Percentiles rank a stretch among this genome's conserved stretches.
Conservation (phyloP, 92 coral and sea anemone genomes). For the Palythoa grandiflora region DNA sequence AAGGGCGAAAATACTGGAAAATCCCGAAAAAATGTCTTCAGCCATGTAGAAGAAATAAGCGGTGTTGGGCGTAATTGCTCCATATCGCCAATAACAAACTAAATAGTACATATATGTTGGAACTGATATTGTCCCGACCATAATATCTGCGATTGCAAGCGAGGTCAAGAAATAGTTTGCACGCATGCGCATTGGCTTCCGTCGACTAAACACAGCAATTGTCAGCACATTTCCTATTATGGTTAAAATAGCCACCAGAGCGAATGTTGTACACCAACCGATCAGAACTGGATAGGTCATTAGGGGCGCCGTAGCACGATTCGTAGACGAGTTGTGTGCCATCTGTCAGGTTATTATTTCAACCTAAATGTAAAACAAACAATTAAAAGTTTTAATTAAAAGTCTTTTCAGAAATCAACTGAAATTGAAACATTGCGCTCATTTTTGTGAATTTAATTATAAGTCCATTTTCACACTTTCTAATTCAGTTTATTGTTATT, state of each 20-base stretch:
- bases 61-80: neutral
- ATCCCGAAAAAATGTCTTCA: slow-evolving; percentile 82
- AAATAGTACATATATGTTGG: slow-evolving; percentile 76
- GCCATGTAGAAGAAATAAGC: slow-evolving; percentile 69
- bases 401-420: neutral
- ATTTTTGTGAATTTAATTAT: neutral
- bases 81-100: slow-evolving; percentile 73
- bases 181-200: slow-evolving; percentile 75
- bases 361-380: slow-evolving; percentile 11
- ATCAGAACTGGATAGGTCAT: slow-evolving; percentile 64
- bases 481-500: neutral
- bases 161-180: slow-evolving; percentile 81
- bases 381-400: neutral
- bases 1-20: slow-evolving; percentile 79
- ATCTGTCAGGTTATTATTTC: slow-evolving; percentile 1
- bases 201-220: slow-evolving; percentile 81
- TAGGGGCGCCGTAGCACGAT: neutral
- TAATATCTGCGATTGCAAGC: slow-evolving; percentile 78
- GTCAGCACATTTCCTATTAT: slow-evolving; percentile 74
- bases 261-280: slow-evolving; percentile 71
- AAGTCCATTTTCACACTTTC: neutral
- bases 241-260: slow-evolving; percentile 70
- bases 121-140: slow-evolving; percentile 76
- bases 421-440: neutral
- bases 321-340: slow-evolving; percentile 10